Base-by-base conservation (phyloP, 2,888 invertebrate genomes). In the Noctua pronuba region DNA sequence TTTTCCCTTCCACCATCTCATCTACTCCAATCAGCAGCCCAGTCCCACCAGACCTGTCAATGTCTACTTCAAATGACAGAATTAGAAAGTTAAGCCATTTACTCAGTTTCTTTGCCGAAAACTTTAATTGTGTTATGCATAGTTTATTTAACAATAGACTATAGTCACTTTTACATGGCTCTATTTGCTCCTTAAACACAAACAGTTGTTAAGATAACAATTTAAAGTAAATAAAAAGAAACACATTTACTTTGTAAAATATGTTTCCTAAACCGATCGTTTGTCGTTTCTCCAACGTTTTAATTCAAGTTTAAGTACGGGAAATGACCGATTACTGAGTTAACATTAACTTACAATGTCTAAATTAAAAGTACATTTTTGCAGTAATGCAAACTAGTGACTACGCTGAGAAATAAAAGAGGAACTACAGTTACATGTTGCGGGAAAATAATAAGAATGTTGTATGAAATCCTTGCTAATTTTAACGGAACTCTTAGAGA, bases 261-360 rank as follows among this genome's bases (percentile, higher is more conserved):
- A 84, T 52, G 69, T 83, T 87, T 75, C 81, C 82, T 75, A n/a
- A 73, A 79, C 73, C 41, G 77, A 75, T 58, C 71, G 72, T 80
- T 83, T 74, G 75, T 73, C 58, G 82, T 81, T 77, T 79, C 77
- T 73, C 11, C 67, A 77, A 79, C 52, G 79, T 80, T 77, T 75
- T 83, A 82, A 81, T 84, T 84, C 71, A 81, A 75, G 21, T 60
- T 77, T 81, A 87, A 89, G 78, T 83, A 82, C 89, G 75, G 88
- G 88, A 89, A 86, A 81, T 80, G 66, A 87, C 24, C 79, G 71
- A 89, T 88, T 89, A 86, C 80, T 76, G n/a, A 66, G 35, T 75
- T 62, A 67, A 73, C 78, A 86, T 83, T 74, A 79, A 88, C 73
- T 80, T 80, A 68, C 73, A 78, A 75, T 79, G 86, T 75, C 79